Conservation (phyloP, 2,113 vertebrate genomes). For the Nibea coibor region DNA sequence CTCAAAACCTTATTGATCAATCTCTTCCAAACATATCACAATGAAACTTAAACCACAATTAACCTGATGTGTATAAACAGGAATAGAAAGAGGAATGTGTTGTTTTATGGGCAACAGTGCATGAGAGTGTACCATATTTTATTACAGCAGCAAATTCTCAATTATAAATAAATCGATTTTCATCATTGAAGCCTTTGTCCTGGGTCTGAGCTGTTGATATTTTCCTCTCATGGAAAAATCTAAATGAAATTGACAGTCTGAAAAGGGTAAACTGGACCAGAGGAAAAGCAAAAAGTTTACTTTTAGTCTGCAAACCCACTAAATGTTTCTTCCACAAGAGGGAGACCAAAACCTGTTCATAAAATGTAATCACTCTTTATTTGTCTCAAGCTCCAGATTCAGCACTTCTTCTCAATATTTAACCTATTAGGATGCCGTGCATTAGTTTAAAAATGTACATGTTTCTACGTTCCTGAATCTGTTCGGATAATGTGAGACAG, state of each 20-base stretch:
- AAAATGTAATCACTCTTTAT: constrained; percentile 1
- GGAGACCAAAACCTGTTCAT: constrained; percentile 42
- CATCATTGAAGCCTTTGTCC: not conserved
- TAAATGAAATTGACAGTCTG: not conserved
- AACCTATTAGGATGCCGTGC: not conserved
- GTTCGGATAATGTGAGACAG: not conserved
- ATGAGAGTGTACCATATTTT: not conserved
- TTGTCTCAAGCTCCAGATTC: not conserved
- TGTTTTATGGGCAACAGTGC: too few species aligned
- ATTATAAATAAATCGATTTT: not conserved
- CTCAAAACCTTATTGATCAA: too few species aligned
- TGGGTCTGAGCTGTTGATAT: not conserved
- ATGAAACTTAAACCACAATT: too few species aligned
- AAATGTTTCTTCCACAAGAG: constrained; percentile 59
- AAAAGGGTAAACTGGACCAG: not conserved
- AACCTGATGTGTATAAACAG: too few species aligned
- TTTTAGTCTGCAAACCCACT: not conserved
- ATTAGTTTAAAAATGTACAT: not conserved
- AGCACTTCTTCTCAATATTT: not conserved
- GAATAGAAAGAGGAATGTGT: too few species aligned
- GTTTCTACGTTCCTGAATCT: not conserved
- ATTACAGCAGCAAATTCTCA: not conserved
- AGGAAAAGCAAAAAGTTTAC: not conserved
- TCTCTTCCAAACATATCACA: too few species aligned
- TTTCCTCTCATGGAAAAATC: not conserved